Evolutionary conservation across 2,113 vertebrate genomes (phyloP), one percentile per base, ranked within the genome.

Genomic region (Silurus glanis): DNA sequence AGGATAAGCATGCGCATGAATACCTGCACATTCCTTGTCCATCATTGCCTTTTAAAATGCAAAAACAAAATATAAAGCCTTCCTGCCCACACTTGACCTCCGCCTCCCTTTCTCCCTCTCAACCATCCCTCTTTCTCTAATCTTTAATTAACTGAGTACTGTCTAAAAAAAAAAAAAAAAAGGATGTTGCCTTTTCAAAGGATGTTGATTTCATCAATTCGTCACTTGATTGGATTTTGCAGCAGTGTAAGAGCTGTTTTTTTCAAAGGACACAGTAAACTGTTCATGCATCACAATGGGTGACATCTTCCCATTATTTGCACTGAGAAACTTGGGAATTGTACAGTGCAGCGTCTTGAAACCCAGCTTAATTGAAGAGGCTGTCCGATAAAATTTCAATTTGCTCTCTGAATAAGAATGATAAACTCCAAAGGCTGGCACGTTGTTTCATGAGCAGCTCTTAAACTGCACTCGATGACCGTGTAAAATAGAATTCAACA

Each of bases 121-220:
- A 86, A 72, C 72, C 67, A 23, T 69, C 83, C 23, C 17, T 45
- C 55, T 83, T 14, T 69, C 82, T 69, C 28, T 71, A 13, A 23
- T 55, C 53, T 82, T 58, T 61, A 84, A 87, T 66, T 75, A 80
- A 88, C 83, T 74, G 76, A 85, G 28, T 17, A 12, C 37, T 78
- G 37, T 37, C 28, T 37, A 89, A 55, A 53, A 78, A 6, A 14
- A 58, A 8, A 37, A 10, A 8, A n/a, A n/a, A 67, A 23, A 64
- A 25, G 28, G 59, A 49, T 49, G 72, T 25, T 76, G 66, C 67
- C n/a, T 86, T 86, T 74, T 83, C 84, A 87, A 88, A 85, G 84
- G 85, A 88, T 85, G 83, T 74, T 80, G 83, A 88, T 90, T 87
- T 87, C 80, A 79, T 87, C 81, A 82, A 87, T 88, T 80, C 83